phyloP scores from a whole-genome alignment of 1,140 invertebrate species.

The Camponotus pennsylvanicus region DNA sequence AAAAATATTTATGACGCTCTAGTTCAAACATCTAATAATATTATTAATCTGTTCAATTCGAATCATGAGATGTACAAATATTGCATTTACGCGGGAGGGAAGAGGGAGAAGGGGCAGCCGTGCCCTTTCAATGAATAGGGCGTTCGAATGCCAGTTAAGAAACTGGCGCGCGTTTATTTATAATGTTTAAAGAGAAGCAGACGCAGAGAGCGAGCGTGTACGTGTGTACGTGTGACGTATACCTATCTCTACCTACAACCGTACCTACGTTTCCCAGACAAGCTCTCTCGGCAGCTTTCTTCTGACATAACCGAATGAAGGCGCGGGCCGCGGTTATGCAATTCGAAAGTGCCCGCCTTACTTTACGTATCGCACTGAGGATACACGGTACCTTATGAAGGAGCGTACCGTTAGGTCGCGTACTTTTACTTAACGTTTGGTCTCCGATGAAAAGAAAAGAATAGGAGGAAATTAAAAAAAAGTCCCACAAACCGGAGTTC shows the following conservation, averaged over 20 bases:
- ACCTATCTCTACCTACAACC: conserved; percentile 56
- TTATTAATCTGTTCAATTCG: background rate
- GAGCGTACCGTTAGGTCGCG: conserved; percentile 65
- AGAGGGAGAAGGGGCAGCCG: no score
- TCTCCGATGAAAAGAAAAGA: conserved; percentile 4
- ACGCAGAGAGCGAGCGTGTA: conserved; percentile 37
- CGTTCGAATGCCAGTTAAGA: conserved; percentile 50
- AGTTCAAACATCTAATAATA: background rate
- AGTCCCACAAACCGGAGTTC: background rate
- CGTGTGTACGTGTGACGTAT: conserved; percentile 26
- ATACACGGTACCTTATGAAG: conserved; percentile 67
- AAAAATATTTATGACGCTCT: background rate
- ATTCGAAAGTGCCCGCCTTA: conserved; percentile 86
- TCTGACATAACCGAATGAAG: conserved; percentile 86
- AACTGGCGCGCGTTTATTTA: conserved; percentile 78
- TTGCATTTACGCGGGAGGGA: background rate
- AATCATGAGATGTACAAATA: background rate
- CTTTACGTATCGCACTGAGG: conserved; percentile 82
- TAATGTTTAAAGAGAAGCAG: conserved; percentile 76
- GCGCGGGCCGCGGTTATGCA: conserved; percentile 85
- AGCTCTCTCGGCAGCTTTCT: conserved; percentile 83
- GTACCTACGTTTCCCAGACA: conserved; percentile 84
- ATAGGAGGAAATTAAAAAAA: background rate
- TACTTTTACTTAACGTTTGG: conserved; percentile 63
- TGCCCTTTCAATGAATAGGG: conserved; percentile 46